Evolutionary conservation across 2,888 invertebrate genomes (phyloP), one percentile per base, ranked within the genome.

Genomic region (Luperina testacea): DNA sequence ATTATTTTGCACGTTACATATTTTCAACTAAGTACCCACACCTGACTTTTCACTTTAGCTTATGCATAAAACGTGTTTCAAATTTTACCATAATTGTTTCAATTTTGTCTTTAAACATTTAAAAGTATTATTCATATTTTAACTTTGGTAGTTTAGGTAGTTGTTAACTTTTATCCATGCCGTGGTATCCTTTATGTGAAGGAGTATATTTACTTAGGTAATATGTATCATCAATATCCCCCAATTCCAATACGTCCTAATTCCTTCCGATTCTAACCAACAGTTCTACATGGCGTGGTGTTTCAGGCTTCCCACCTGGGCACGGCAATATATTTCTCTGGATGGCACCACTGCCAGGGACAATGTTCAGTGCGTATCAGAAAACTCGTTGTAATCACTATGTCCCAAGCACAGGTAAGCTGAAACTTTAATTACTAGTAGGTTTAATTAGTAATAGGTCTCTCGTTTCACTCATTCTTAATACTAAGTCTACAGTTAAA

Each of bases 261-360:
- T 24, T 82, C 24, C 17, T 67, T 53, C 51, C 5, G 42, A 42
- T 63, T 32, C 13, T 32, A 69, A 51, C n/a, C 6, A 61, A 48
- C 17, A 15, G 20, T 51, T 17, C 7, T 70, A n/a, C 38, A 57
- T 2, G 1, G 2, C 53, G 9, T 81, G 57, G 13, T 86, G 32
- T 88, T 88, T 38, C 78, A 87, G 87, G 87, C 80, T 0, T 88
- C 91, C 0, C 82, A 86, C 5, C 69, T 95, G 20, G 83, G 91
- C 24, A 91, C 90, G 15, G 93, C 95, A 1, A 93, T 95, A 77
- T 93, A 90, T 74, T 78, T 75, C 27, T 93, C 93, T 2, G 93
- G 93, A 0, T 93, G 93, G 93, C 77, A 92, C 32, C 83, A 92
- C 81, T 92, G 91, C 78, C 85, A 69, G 8, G 87, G 88, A 0